Evolutionary conservation across 2,888 invertebrate species (phyloP), one percentile per base, ranked within the genome.

Genomic region (Cordylochernes scorpioides): DNA sequence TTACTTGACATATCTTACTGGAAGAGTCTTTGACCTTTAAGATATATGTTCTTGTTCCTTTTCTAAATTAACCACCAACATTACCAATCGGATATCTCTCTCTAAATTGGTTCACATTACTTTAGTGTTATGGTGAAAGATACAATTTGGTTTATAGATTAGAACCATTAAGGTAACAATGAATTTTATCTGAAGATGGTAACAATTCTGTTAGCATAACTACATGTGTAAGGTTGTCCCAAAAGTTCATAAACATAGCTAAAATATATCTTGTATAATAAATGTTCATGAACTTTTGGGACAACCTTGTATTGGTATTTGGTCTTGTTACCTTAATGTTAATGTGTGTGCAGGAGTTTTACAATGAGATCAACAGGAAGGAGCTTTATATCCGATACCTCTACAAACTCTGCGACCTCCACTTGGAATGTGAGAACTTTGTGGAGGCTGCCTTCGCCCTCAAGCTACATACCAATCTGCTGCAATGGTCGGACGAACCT

Each of bases 371-470:
- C 28, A 71, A 74, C 45, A 62, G 86, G 18, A 73, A 78, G 45
- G 86, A 88, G 53, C 77, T 94, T 73, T 91, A 91, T 52, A 77
- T 91, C 44, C 66, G 80, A 36, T 91, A 70, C 51, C 68, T 82
- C n/a, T 71, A 80, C 58, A 86, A 88, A 50, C 58, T 94, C 33
- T 80, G 75, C 45, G 75, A 73, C 45, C 64, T 91, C 45, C 88
- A 94, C 57, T 61, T 75, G 45, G 68, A 71, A 33, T 73, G 75
- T 46, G 71, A 73, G 44, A 86, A 86, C 56, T 84, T 69, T 56
- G 77, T 84, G 0, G 94, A 94, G 58, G 94, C 94, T n/a, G 94
- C 82, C 0, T 74, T 77, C 39, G 73, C 86, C 0, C 60, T 94
- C 12, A 45, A 55, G 36, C 44, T 55, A 18, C 58, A 60, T 40